These are phyloP conservation scores for Tetrao urogallus DNA, from an alignment of 2,113 vertebrate genomes.

Conservation along the genomic window DNA sequence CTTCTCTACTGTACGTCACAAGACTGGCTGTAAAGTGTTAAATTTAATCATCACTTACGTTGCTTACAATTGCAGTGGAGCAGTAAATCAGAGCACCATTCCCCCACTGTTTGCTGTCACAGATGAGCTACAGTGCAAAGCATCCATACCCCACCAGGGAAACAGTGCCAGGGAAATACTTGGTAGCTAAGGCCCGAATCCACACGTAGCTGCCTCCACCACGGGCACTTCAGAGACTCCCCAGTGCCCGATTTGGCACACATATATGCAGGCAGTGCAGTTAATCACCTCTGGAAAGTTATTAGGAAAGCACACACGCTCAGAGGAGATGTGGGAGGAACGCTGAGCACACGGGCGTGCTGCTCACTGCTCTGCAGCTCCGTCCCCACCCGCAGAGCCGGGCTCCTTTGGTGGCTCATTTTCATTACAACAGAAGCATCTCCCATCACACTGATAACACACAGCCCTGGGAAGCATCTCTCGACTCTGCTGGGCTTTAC, in stretches of 20 bases:
- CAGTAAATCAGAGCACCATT: accelerated
- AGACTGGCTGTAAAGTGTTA: not conserved
- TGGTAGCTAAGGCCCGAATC: not conserved
- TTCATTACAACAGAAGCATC: not conserved
- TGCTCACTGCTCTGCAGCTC: not conserved
- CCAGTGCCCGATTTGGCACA: accelerated
- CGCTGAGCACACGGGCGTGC: not conserved
- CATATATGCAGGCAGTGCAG: accelerated
- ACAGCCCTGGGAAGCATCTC: not conserved
- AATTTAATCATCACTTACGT: too few relatives aligned
- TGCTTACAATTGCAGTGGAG: accelerated
- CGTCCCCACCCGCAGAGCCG: accelerated
- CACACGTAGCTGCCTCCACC: not conserved
- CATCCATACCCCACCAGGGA: not conserved
- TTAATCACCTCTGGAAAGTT: not conserved
- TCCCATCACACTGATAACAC: accelerated
- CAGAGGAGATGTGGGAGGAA: not conserved
- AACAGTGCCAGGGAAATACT: not conserved
- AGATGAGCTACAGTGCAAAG: not conserved
- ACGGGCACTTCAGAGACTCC: not conserved
- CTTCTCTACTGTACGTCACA: not conserved
- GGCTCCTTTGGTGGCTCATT: not conserved
- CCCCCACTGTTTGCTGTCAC: not conserved
- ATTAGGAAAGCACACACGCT: not conserved
- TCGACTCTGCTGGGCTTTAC: not conserved